Percentiles rank a stretch among this genome's conserved stretches.
Evolutionary conservation across 1,140 invertebrate genomes (phyloP).

Genomic region (Drosophila littoralis): DNA sequence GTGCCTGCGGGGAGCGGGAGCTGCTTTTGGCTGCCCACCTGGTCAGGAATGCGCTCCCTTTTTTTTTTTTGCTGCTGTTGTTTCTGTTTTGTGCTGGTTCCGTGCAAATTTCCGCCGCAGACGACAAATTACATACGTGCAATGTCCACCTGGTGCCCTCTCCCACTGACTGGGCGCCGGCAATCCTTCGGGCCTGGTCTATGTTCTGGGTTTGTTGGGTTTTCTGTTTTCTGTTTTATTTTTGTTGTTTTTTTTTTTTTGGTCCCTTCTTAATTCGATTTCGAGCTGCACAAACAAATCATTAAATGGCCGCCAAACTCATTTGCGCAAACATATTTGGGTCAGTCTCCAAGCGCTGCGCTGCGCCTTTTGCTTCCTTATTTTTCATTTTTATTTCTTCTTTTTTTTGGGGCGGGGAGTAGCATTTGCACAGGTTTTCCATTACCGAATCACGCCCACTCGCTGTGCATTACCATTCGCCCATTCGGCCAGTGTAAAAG

Average conservation of each 20-base stretch:
- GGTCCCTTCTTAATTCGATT: constrained; percentile 65
- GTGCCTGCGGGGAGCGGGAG: neutral
- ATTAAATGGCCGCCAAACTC: constrained; percentile 74
- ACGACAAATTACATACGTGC: constrained; percentile 78
- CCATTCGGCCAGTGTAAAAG: constrained; percentile 36
- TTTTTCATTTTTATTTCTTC: constrained; percentile 7
- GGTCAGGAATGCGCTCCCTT: constrained; percentile 28
- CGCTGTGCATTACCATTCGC: neutral
- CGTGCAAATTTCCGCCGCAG: constrained; percentile 78
- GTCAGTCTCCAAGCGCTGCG: constrained; percentile 37
- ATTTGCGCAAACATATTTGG: constrained; percentile 72
- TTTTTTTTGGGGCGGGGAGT: neutral
- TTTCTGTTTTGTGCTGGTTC: constrained; percentile 36
- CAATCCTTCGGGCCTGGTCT: neutral
- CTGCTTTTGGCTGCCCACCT: constrained; percentile 6
- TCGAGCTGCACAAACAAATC: constrained; percentile 70
- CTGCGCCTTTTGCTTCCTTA: neutral
- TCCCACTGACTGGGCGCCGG: neutral
- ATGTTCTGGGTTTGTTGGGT: neutral
- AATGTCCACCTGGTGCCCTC: constrained; percentile 46
- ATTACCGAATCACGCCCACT: constrained; percentile 8
- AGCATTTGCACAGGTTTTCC: constrained; percentile 24
- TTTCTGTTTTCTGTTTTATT: constrained; percentile 1
- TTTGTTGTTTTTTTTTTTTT: neutral
- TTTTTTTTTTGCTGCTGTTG: constrained; percentile 21